Conservation (phyloP, 1,140 invertebrate species). For the Drosophila asahinai region DNA sequence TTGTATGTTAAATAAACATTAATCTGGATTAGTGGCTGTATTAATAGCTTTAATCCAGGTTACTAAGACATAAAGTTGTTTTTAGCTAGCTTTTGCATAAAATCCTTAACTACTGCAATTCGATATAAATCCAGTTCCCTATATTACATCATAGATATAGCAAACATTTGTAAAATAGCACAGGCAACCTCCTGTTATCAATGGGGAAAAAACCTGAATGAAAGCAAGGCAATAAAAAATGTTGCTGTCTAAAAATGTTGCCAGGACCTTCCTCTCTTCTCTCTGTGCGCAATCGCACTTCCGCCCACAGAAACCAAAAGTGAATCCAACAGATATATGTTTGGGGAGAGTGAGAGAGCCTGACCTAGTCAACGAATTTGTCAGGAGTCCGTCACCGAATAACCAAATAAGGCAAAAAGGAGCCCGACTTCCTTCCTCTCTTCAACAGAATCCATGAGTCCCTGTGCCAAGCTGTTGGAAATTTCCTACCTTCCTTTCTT, state of each 20-base stretch:
- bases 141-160: slow-evolving; percentile 19
- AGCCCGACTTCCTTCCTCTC: slow-evolving; percentile 33
- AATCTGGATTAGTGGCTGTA: background rate
- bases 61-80: background rate
- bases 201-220: background rate
- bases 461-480: slow-evolving; percentile 16
- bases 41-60: background rate
- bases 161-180: too few relatives aligned
- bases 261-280: slow-evolving; percentile 29
- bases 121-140: background rate
- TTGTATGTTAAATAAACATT: background rate
- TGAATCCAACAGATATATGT: slow-evolving; percentile 43
- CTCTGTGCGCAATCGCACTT: slow-evolving; percentile 59
- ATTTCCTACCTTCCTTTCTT: slow-evolving; percentile 24
- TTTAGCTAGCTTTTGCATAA: background rate
- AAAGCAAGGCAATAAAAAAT: slow-evolving; percentile 30
- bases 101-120: background rate
- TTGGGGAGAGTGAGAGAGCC: slow-evolving; percentile 48
- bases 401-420: slow-evolving; percentile 71
- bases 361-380: slow-evolving; percentile 77
- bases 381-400: slow-evolving; percentile 44
- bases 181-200: slow-evolving; percentile 1
- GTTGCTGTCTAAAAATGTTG: slow-evolving; percentile 60
- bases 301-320: slow-evolving; percentile 45
- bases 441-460: slow-evolving; percentile 16